These are phyloP conservation scores for Microctenopoma lineatum DNA, from an alignment of 2,797 vertebrate species.

Conservation along the genomic window DNA sequence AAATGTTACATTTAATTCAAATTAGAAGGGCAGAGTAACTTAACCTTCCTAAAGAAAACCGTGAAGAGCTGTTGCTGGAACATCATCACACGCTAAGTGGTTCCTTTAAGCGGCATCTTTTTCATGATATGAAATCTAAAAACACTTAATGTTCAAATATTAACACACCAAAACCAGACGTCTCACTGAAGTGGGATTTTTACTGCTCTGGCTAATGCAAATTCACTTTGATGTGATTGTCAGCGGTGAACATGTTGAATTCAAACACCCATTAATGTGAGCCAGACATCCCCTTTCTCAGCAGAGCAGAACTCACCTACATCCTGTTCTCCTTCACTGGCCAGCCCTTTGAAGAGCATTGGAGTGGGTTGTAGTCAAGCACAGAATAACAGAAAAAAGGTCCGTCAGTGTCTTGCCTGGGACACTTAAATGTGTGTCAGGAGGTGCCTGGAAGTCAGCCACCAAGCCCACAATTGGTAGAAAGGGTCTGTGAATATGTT, in stretches of 20 bases:
- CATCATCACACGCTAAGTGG: constrained; percentile 47
- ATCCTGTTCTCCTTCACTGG: constrained; percentile 56
- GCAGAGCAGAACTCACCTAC: constrained; percentile 56
- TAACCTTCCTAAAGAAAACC: constrained; percentile 37
- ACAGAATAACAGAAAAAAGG: constrained; percentile 1
- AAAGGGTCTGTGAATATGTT: not conserved
- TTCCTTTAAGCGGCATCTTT: constrained; percentile 40
- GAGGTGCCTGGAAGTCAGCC: too few relatives aligned
- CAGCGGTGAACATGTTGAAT: constrained; percentile 24
- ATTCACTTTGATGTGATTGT: constrained; percentile 68
- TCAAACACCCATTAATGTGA: constrained; percentile 55
- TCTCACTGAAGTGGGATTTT: constrained; percentile 69
- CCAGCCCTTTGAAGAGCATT: constrained; percentile 25
- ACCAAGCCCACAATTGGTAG: too few relatives aligned
- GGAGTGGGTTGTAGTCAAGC: not conserved
- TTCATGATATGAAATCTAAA: constrained; percentile 18
- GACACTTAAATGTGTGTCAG: too few relatives aligned
- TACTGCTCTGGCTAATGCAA: constrained; percentile 55
- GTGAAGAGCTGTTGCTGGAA: constrained; percentile 36
- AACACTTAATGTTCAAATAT: constrained; percentile 35
- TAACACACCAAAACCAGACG: constrained; percentile 60
- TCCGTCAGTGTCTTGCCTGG: too few relatives aligned
- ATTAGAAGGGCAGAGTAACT: constrained; percentile 51
- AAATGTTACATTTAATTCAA: constrained; percentile 70
- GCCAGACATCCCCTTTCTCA: constrained; percentile 59